Base-by-base conservation (phyloP, 2,888 invertebrate species). In the Prionchulus punctatus region DNA sequence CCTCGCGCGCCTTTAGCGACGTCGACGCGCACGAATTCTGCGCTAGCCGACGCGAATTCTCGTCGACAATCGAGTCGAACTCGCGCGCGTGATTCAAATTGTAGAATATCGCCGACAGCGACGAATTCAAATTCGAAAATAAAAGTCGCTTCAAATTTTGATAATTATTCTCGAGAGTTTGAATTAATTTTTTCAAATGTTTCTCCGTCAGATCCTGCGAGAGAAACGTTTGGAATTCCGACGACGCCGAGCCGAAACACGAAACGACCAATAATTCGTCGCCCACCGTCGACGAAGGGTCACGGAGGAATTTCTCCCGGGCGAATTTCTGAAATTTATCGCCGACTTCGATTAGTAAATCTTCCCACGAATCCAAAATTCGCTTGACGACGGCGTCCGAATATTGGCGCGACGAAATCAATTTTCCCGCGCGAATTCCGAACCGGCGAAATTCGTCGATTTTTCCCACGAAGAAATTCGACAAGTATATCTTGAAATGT, bases 131-230 rank as follows among this genome's bases (percentile, higher is more conserved):
- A 69, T 88, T 86, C 67, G 83, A 85, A 36, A 90, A 76, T 25
- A 92, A 84, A 59, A 92, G 76, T 70, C 87, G 86, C 73, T 90
- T 89, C 64, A 96, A 90, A 63, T 88, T 90, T 36, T 86, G 84
- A 68, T 94, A 92, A 66, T 91, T 89, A 62, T 88, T 79, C 71
- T 96, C 94, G 61, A 96, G 86, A 12, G 90, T 88, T 69, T 85
- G 85, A 1, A 89, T 87, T 62, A 92, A 81, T 28, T 53, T 31
- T 25, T 54, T 45, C 23, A 47, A 4, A 26, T 45, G 70, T 73
- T 90, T 91, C 58, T 90, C 88, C 3, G 89, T 88, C 54, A 92
- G 75, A 67, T 89, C 87, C 58, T 73, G 70, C 26, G 74, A 64
- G 2, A 77, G 67, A 73, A 86, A 87, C 55, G 81, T 76, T 68